phyloP scores from a whole-genome alignment of 2,797 vertebrate species.

The Oryzias dopingdopingensis region DNA sequence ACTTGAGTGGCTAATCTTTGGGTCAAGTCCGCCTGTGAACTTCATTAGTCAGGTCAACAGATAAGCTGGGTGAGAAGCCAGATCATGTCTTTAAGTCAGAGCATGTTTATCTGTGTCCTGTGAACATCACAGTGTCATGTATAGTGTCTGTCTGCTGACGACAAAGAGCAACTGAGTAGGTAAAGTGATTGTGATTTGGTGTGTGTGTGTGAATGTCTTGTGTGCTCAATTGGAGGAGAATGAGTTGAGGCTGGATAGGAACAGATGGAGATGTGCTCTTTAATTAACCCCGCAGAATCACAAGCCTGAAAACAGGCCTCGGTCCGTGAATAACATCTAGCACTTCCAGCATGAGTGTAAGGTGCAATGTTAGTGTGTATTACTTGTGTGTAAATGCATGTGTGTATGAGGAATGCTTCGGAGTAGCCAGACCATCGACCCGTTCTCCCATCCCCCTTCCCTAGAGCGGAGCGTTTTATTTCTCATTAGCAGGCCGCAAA shows the following conservation, averaged over 20 bases:
- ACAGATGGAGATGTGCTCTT: constrained; percentile 87
- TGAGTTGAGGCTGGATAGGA: constrained; percentile 76
- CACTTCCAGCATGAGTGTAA: constrained; percentile 60
- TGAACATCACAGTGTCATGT: constrained; percentile 37
- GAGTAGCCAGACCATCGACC: constrained; percentile 77
- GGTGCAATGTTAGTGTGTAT: constrained; percentile 59
- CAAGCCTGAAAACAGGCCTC: constrained; percentile 81
- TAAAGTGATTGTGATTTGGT: constrained; percentile 24
- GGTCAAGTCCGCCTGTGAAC: constrained; percentile 54
- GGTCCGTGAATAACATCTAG: constrained; percentile 84
- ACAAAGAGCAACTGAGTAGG: constrained; percentile 49
- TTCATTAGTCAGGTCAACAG: constrained; percentile 66
- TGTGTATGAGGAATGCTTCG: constrained; percentile 47
- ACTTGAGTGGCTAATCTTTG: constrained; percentile 46
- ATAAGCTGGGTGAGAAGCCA: constrained; percentile 35
- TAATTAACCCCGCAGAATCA: constrained; percentile 87
- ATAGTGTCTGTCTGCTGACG: constrained; percentile 35
- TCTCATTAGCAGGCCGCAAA: constrained; percentile 85
- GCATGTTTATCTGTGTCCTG: constrained; percentile 49
- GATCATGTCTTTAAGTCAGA: constrained; percentile 41
- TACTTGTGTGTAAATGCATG: constrained; percentile 32
- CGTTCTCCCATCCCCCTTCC: constrained; percentile 70
- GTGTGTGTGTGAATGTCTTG: constrained; percentile 40
- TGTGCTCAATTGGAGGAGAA: constrained; percentile 63
- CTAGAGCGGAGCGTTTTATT: constrained; percentile 81